A percentile compares a stretch with the other conserved stretches of the same genome.
These are phyloP conservation scores for Seriola aureovittata DNA, from an alignment of 2,113 vertebrate species.

Conservation along the genomic window DNA sequence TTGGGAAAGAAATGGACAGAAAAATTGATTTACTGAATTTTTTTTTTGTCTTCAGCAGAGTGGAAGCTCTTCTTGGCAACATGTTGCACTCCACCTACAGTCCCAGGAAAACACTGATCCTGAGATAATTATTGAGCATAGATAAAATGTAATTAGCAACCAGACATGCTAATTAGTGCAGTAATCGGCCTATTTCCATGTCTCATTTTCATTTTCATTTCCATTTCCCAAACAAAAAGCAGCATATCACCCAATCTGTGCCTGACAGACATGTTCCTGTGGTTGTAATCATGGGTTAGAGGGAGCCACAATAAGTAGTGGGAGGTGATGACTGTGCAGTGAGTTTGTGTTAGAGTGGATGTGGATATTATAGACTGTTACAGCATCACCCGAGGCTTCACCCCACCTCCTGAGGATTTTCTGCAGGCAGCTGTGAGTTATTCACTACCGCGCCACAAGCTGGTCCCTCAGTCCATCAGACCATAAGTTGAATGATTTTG, in stretches of 20 bases:
- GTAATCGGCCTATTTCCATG: constrained; percentile 10
- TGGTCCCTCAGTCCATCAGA: constrained; percentile 40
- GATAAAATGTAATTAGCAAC: constrained; percentile 34
- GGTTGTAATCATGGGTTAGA: constrained; percentile 19
- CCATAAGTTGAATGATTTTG: constrained; percentile 34
- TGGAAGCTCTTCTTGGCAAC: constrained; percentile 34
- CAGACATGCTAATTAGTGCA: constrained; percentile 34
- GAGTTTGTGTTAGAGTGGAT: constrained; percentile 31
- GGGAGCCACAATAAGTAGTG: constrained; percentile 2
- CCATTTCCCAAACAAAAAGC: constrained; percentile 24
- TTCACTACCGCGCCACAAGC: constrained; percentile 33
- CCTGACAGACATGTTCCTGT: constrained; percentile 9
- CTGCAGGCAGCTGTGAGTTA: constrained; percentile 35
- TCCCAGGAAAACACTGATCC: constrained; percentile 21
- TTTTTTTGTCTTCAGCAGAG: not conserved
- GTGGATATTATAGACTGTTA: constrained; percentile 45
- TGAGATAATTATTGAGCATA: constrained; percentile 35
- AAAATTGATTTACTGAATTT: not conserved
- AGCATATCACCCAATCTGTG: not conserved
- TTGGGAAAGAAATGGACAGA: not conserved
- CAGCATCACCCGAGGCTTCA: constrained; percentile 39
- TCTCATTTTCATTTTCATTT: constrained; percentile 23
- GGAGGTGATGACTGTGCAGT: constrained; percentile 14
- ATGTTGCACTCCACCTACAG: constrained; percentile 19
- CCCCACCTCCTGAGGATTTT: constrained; percentile 31